Evolutionary conservation across 2,113 vertebrate species (phyloP).

Genomic region (Neoarius graeffei): DNA sequence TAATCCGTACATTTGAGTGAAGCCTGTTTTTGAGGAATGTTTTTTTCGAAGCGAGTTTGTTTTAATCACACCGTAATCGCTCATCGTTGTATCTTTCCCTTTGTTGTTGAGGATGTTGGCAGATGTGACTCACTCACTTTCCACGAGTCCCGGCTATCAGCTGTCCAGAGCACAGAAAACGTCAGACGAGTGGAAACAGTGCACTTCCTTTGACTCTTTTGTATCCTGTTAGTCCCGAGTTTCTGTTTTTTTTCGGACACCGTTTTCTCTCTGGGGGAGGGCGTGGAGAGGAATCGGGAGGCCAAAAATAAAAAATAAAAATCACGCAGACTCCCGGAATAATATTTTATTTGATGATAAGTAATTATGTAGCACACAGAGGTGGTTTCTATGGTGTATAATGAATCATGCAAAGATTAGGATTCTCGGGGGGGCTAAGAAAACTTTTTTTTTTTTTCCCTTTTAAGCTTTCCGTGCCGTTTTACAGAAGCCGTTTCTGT

Average conservation of each 20-base stretch:
- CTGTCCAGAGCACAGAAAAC: not conserved
- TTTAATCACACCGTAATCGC: not conserved
- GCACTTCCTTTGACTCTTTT: not conserved
- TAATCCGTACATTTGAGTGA: not conserved
- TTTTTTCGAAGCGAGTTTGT: not conserved
- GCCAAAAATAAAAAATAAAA: constrained; percentile 26
- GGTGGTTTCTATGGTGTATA: not conserved
- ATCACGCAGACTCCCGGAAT: not conserved
- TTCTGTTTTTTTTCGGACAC: not conserved
- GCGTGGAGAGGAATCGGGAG: constrained; percentile 51
- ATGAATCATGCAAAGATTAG: not conserved
- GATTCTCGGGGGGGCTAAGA: not conserved
- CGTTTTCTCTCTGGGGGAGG: not conserved
- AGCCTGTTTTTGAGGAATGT: not conserved
- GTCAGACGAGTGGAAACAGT: not conserved
- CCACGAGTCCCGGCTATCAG: not conserved
- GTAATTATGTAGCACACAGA: not conserved
- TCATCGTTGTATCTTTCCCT: too few relatives aligned
- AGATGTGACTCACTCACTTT: not conserved
- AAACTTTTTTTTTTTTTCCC: not conserved
- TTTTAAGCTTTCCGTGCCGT: not conserved
- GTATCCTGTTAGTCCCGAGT: not conserved
- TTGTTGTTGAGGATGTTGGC: not conserved
- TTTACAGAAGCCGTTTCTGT: not conserved
- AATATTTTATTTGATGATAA: not conserved